These are phyloP conservation scores for Nycticebus coucang DNA, from an alignment of 2,113 vertebrate genomes.

Conservation along the genomic window DNA sequence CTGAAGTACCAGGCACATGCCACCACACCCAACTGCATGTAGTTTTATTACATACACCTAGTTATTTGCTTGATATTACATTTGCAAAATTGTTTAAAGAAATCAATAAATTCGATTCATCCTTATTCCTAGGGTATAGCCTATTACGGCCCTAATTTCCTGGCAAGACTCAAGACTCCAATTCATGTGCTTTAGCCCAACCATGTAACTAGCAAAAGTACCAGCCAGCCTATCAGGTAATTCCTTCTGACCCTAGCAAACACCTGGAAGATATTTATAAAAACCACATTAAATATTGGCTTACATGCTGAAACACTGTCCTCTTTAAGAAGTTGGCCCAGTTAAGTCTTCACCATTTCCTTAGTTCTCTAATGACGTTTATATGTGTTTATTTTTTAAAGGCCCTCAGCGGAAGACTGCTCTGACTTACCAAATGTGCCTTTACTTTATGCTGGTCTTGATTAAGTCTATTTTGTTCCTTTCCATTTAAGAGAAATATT, in stretches of 20 bases:
- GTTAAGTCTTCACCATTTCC: neutral
- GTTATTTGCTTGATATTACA: neutral
- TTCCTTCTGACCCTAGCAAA: neutral
- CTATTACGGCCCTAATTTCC: neutral
- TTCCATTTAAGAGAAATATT: neutral
- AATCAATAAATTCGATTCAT: neutral
- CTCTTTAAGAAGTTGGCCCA: neutral
- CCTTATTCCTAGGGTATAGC: neutral
- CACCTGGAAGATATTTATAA: neutral
- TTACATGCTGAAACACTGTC: neutral
- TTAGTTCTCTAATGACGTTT: neutral
- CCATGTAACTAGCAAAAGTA: neutral
- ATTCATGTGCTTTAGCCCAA: neutral
- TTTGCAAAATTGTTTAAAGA: neutral
- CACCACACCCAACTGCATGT: neutral
- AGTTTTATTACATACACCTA: neutral
- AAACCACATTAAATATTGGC: neutral
- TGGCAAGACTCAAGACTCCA: too few relatives aligned
- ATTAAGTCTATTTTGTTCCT: neutral
- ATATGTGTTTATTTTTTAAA: too few relatives aligned
- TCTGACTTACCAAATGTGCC: neutral
- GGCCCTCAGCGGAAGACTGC: fast-evolving
- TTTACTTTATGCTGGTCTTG: neutral
- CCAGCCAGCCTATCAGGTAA: neutral
- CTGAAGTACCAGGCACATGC: neutral